phyloP scores from a whole-genome alignment of 1,140 invertebrate species.

The Cyclargus thomasi region DNA sequence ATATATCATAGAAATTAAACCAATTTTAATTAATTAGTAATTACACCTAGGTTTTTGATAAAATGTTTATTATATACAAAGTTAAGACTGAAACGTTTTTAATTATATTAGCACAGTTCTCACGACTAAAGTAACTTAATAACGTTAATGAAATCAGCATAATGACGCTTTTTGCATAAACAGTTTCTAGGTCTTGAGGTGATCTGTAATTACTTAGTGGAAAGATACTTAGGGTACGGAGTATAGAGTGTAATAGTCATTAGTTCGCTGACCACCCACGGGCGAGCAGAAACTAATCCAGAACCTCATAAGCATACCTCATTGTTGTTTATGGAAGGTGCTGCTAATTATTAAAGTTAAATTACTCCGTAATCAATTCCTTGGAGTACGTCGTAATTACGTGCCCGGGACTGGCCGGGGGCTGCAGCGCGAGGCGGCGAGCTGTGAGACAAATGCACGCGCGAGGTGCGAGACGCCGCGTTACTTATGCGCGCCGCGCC shows the following conservation, averaged over 20 bases:
- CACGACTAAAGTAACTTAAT: not conserved
- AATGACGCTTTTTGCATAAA: not conserved
- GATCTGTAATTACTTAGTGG: not conserved
- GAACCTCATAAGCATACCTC: slow-evolving; percentile 7
- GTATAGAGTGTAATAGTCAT: not conserved
- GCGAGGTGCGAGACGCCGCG: slow-evolving; percentile 29
- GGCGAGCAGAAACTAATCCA: not conserved
- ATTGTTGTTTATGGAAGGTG: not conserved
- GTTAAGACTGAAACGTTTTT: not conserved
- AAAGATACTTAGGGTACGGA: not conserved
- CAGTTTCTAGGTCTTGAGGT: not conserved
- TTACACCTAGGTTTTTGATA: too few species aligned
- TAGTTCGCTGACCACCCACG: not conserved
- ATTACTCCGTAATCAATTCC: slow-evolving; percentile 12
- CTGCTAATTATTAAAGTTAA: slow-evolving; percentile 15
- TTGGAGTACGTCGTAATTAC: slow-evolving; percentile 18
- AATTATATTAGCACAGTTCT: not conserved
- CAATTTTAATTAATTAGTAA: too few species aligned
- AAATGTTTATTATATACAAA: not conserved
- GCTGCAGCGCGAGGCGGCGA: not conserved
- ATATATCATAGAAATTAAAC: too few species aligned
- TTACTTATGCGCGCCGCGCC: slow-evolving; percentile 41
- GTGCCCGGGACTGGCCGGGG: not conserved
- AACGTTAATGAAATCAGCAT: not conserved
- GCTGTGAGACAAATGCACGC: slow-evolving; percentile 26